Conservation (phyloP, 2,113 vertebrate genomes). For the Larimichthys crocea region DNA sequence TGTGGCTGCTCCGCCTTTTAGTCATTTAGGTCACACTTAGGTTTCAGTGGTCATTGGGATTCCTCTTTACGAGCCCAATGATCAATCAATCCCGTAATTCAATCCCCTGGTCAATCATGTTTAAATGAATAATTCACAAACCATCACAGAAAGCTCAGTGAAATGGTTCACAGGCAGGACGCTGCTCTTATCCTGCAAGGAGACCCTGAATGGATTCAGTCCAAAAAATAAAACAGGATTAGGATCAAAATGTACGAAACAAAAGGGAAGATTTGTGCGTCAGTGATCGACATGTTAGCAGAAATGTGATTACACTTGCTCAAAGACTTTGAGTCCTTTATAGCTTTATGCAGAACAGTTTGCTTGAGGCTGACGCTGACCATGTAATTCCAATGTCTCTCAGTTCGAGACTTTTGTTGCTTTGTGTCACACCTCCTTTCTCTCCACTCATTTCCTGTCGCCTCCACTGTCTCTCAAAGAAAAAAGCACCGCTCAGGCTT, state of each 20-base stretch:
- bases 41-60: conserved; percentile 71
- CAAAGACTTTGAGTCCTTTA: neutral
- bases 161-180: conserved; percentile 56
- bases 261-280: conserved; percentile 14
- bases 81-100: conserved; percentile 79
- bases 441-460: neutral
- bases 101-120: conserved; percentile 76
- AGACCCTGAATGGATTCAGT: conserved; percentile 37
- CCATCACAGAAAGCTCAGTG: conserved; percentile 64
- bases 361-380: neutral
- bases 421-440: neutral
- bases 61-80: conserved; percentile 72
- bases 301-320: conserved; percentile 1
- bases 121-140: conserved; percentile 79
- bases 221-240: conserved; percentile 28
- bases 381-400: neutral
- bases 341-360: neutral
- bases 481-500: neutral
- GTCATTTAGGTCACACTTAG: conserved; percentile 71
- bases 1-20: conserved; percentile 42
- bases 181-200: conserved; percentile 30
- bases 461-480: neutral
- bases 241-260: conserved; percentile 24
- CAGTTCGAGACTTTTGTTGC: neutral
- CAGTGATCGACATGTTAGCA: neutral